These are phyloP conservation scores for Aspidiotus destructor DNA, from an alignment of 2,888 invertebrate species.

Conservation along the genomic window DNA sequence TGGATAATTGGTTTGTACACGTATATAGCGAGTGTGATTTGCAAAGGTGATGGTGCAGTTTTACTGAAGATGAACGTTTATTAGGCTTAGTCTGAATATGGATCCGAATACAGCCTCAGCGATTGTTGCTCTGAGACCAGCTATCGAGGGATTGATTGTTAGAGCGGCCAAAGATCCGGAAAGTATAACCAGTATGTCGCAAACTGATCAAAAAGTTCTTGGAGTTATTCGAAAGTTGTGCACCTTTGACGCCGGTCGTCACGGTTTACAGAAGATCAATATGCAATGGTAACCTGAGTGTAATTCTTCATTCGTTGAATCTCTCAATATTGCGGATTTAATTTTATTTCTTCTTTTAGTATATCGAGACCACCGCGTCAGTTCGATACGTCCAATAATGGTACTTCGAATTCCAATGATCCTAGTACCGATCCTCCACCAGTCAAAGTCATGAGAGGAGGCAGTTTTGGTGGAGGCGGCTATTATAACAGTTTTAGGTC, in stretches of 20 bases:
- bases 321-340: neutral
- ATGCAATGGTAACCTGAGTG: constrained; percentile 36
- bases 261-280: constrained; percentile 51
- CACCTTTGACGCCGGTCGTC: constrained; percentile 64
- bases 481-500: constrained; percentile 5
- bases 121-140: constrained; percentile 77
- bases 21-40: neutral
- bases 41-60: too few relatives aligned
- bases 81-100: constrained; percentile 74
- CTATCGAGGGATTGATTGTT: constrained; percentile 74
- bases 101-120: constrained; percentile 64
- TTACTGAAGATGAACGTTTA: too few relatives aligned
- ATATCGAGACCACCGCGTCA: neutral
- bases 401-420: neutral
- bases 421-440: neutral
- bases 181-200: constrained; percentile 55
- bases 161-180: constrained; percentile 72
- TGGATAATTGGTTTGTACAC: constrained; percentile 72
- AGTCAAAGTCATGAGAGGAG: constrained; percentile 19
- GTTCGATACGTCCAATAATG: constrained; percentile 39
- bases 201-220: constrained; percentile 57
- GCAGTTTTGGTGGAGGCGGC: constrained; percentile 23
- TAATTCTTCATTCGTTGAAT: neutral
- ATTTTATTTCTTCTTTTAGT: neutral
- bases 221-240: constrained; percentile 64